phyloP scores from a whole-genome alignment of 2,113 vertebrate species.

The Pseudopipra pipra region DNA sequence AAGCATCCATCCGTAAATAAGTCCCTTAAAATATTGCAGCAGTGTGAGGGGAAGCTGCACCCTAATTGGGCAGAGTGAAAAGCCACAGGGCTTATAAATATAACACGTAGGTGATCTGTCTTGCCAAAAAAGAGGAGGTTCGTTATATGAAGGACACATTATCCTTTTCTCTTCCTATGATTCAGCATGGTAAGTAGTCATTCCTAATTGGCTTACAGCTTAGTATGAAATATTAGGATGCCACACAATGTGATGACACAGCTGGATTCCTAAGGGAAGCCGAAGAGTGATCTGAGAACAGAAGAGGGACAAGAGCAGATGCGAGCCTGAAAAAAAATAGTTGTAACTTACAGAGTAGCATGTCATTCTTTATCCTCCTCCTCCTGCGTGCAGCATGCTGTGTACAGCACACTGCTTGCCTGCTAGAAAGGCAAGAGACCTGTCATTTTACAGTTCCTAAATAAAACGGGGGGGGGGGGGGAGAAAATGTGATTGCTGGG shows the following conservation, averaged over 20 bases:
- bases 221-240: slow-evolving; percentile 93
- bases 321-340: slow-evolving; percentile 48
- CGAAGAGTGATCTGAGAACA: slow-evolving; percentile 84
- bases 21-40: slow-evolving; percentile 16
- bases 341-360: slow-evolving; percentile 64
- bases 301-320: slow-evolving; percentile 70
- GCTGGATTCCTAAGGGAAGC: slow-evolving; percentile 89
- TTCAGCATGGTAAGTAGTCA: slow-evolving; percentile 93
- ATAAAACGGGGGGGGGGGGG: neutral
- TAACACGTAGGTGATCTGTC: slow-evolving; percentile 59
- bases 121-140: slow-evolving; percentile 82
- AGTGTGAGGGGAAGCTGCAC: slow-evolving; percentile 28
- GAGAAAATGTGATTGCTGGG: neutral
- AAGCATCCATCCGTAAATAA: slow-evolving; percentile 42
- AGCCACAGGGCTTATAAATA: slow-evolving; percentile 67
- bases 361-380: slow-evolving; percentile 42
- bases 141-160: slow-evolving; percentile 92
- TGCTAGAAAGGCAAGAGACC: neutral
- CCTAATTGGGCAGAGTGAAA: slow-evolving; percentile 70
- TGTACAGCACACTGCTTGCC: neutral
- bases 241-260: slow-evolving; percentile 88
- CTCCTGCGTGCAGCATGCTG: slow-evolving; percentile 16
- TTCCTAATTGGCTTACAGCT: slow-evolving; percentile 94
- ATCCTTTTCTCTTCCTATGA: slow-evolving; percentile 84
- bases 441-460: slow-evolving; percentile 40